phyloP scores from a whole-genome alignment of 2,113 vertebrate species.

The Phalacrocorax carbo region DNA sequence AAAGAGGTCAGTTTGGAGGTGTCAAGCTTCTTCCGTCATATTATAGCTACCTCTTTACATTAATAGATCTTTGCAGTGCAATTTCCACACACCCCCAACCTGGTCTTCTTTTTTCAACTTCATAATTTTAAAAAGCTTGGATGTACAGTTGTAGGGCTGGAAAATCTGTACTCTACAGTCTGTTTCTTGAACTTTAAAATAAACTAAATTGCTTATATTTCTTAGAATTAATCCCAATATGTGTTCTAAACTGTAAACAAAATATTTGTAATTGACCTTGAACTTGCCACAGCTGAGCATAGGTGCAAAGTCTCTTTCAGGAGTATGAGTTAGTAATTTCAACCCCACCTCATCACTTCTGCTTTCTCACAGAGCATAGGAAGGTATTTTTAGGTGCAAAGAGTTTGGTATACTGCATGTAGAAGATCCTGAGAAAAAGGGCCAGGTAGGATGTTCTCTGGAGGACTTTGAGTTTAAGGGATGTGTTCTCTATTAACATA shows the following conservation, averaged over 20 bases:
- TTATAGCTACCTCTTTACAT: background rate
- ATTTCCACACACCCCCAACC: rapidly evolving
- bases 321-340: background rate
- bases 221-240: background rate
- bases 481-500: background rate
- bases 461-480: background rate
- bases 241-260: background rate
- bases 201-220: background rate
- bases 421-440: background rate
- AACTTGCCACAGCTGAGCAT: background rate
- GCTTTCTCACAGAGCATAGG: background rate
- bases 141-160: background rate
- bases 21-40: background rate
- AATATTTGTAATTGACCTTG: background rate
- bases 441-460: background rate
- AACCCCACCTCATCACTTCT: background rate
- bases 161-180: background rate
- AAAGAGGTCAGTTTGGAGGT: background rate
- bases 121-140: background rate
- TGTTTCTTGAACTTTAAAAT: background rate
- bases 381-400: background rate
- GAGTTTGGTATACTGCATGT: background rate
- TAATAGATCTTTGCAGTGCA: background rate
- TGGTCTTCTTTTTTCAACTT: background rate
- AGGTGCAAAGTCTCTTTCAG: background rate